Evolutionary conservation across 2,888 invertebrate genomes (phyloP).

Genomic region (Psococerastis gibbosa): DNA sequence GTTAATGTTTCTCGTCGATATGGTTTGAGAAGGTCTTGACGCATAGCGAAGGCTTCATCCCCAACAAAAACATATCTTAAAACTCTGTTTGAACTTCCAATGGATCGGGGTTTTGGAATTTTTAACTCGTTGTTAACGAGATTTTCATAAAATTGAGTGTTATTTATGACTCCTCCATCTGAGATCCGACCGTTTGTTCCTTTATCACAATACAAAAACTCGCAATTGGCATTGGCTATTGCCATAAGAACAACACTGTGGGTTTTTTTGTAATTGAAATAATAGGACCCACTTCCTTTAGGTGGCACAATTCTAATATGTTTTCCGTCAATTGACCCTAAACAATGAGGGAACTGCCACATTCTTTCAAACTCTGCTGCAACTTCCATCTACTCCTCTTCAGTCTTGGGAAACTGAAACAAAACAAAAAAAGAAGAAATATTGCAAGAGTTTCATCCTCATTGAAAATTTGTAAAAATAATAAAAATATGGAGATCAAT

Average conservation of each 20-base stretch:
- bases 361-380: slow-evolving; percentile 16
- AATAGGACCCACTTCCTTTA: slow-evolving; percentile 16
- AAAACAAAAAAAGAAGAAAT: not conserved
- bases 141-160: slow-evolving; percentile 15
- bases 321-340: slow-evolving; percentile 18
- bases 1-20: not conserved
- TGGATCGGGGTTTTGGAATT: slow-evolving; percentile 14
- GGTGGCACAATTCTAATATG: slow-evolving; percentile 18
- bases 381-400: slow-evolving; percentile 16
- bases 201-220: slow-evolving; percentile 16
- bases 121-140: slow-evolving; percentile 14
- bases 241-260: slow-evolving; percentile 17
- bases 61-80: slow-evolving; percentile 15
- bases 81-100: slow-evolving; percentile 14
- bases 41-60: slow-evolving; percentile 7
- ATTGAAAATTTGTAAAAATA: slow-evolving; percentile 5
- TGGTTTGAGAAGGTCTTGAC: not conserved
- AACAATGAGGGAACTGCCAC: slow-evolving; percentile 18
- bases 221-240: slow-evolving; percentile 16
- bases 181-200: slow-evolving; percentile 17
- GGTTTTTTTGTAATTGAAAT: slow-evolving; percentile 18
- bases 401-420: no score
- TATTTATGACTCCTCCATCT: slow-evolving; percentile 16
- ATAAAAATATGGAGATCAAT: slow-evolving; percentile 9
- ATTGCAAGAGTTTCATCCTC: no score